These are phyloP conservation scores for Pyrrhia umbra DNA, from an alignment of 2,888 invertebrate genomes.

Conservation along the genomic window DNA sequence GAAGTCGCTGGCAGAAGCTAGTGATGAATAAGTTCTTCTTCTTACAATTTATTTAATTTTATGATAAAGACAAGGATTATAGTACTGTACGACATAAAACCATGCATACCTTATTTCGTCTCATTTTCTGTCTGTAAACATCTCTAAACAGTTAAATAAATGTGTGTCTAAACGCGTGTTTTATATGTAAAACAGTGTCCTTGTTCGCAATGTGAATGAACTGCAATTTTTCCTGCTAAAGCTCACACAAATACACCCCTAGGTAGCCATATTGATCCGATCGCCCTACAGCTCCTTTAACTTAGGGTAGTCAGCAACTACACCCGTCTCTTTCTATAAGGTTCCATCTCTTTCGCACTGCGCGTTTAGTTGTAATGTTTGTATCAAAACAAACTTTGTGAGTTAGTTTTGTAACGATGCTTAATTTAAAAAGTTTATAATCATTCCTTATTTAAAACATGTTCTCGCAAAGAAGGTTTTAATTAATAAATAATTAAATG, in stretches of 20 bases:
- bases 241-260: slow-evolving; percentile 45
- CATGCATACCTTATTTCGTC: no score
- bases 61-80: no score
- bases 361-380: slow-evolving; percentile 37
- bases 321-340: slow-evolving; percentile 39
- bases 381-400: slow-evolving; percentile 22
- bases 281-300: slow-evolving; percentile 56
- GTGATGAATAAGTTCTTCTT: no score
- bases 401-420: slow-evolving; percentile 1
- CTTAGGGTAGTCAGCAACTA: slow-evolving; percentile 55
- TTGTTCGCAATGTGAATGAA: slow-evolving; percentile 44
- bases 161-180: background rate
- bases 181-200: background rate
- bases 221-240: slow-evolving; percentile 52
- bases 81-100: no score
- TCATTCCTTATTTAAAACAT: background rate
- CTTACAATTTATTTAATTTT: no score
- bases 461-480: background rate
- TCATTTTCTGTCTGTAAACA: no score
- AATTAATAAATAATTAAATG: no score
- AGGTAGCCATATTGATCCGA: slow-evolving; percentile 61
- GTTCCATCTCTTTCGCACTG: slow-evolving; percentile 37
- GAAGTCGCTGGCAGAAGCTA: no score
- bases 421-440: slow-evolving; percentile 2
- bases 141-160: background rate